Conservation (phyloP, 2,113 vertebrate species). For the Silurus meridionalis region DNA sequence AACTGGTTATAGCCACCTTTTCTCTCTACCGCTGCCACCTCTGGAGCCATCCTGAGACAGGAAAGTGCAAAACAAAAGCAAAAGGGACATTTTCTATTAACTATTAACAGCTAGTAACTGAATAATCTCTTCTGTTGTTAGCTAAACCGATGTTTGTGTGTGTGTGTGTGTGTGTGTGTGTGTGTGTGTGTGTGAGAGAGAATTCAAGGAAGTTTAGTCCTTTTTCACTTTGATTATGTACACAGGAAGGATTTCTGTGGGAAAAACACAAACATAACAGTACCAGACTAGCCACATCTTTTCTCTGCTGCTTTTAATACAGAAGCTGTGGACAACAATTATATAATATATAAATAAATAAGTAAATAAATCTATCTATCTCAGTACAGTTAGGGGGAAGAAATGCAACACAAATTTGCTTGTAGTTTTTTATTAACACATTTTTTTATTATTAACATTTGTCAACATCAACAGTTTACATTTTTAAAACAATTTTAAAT, state of each 20-base stretch:
- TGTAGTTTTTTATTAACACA: too few relatives aligned
- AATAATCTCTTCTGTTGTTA: background rate
- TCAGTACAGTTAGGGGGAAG: too few relatives aligned
- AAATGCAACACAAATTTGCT: too few relatives aligned
- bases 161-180: background rate
- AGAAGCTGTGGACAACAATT: background rate
- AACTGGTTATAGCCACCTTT: conserved; percentile 77
- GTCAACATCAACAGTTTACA: too few relatives aligned
- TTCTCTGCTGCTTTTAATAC: background rate
- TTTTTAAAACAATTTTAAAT: too few relatives aligned
- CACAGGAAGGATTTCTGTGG: background rate
- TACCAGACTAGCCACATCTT: background rate
- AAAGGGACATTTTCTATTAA: background rate
- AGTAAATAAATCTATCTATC: too few relatives aligned
- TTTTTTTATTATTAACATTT: too few relatives aligned
- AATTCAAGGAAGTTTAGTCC: background rate
- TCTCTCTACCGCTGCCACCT: conserved; percentile 75
- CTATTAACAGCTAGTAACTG: background rate
- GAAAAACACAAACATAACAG: background rate
- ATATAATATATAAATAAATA: too few relatives aligned
- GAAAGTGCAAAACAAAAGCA: background rate
- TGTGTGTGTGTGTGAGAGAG: too few relatives aligned
- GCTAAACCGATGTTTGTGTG: background rate
- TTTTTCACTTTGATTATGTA: background rate
- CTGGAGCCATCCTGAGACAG: conserved; percentile 74